phyloP scores from a whole-genome alignment of 1,140 invertebrate genomes.

The Drosophila punjabiensis region DNA sequence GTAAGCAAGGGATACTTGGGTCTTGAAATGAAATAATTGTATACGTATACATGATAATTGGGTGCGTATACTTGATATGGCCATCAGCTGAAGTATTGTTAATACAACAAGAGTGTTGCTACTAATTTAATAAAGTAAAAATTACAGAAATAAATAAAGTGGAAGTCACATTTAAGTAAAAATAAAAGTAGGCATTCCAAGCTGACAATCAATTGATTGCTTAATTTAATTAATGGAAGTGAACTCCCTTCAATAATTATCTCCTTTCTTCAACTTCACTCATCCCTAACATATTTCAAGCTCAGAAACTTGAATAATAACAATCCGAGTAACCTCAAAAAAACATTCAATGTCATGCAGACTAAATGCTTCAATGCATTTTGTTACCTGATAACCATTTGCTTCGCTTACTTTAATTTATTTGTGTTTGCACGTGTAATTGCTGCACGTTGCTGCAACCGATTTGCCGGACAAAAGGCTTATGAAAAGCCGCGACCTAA shows the following conservation, averaged over 20 bases:
- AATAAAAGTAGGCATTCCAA: background rate
- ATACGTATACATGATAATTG: background rate
- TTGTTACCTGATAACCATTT: conserved; percentile 35
- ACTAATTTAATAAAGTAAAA: background rate
- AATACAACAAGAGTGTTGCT: background rate
- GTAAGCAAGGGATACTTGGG: background rate
- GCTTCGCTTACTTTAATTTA: conserved; percentile 22
- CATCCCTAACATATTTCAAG: background rate
- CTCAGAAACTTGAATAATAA: background rate
- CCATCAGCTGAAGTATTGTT: background rate
- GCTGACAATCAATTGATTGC: background rate
- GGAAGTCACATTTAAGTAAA: background rate
- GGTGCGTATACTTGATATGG: conserved; percentile 4
- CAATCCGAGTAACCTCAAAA: conserved; percentile 17
- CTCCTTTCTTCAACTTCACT: background rate
- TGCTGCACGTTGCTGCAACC: conserved; percentile 28
- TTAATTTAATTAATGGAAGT: background rate
- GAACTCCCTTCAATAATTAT: background rate
- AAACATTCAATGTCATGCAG: conserved; percentile 46
- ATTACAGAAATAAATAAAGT: background rate
- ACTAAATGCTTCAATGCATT: conserved; percentile 31
- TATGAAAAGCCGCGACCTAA: conserved; percentile 24
- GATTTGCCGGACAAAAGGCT: conserved; percentile 44
- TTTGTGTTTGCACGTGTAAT: conserved; percentile 46
- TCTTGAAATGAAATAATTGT: background rate